These are phyloP conservation scores for Megaustenia siamemsis DNA, from an alignment of 2,888 invertebrate species.

Conservation along the genomic window DNA sequence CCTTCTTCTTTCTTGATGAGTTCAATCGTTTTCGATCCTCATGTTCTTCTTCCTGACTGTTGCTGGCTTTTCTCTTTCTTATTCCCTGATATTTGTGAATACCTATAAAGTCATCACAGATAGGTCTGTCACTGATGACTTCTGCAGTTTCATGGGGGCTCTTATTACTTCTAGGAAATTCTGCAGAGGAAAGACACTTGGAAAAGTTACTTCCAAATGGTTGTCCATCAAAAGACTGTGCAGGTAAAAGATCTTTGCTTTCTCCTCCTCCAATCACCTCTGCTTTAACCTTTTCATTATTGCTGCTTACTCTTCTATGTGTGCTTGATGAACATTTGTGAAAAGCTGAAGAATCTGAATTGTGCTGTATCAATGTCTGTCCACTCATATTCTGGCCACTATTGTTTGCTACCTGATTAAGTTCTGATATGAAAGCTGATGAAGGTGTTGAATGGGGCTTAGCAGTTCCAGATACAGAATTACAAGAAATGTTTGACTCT, in stretches of 20 bases:
- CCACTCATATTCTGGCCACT: conserved; percentile 5
- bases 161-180: neutral
- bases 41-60: conserved; percentile 16
- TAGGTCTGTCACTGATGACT: neutral
- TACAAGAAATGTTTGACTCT: neutral
- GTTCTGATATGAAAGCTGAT: conserved; percentile 35
- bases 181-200: neutral
- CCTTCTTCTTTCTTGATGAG: conserved; percentile 20
- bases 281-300: neutral
- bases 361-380: conserved; percentile 36
- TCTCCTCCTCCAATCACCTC: neutral
- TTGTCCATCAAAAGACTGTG: neutral
- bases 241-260: neutral
- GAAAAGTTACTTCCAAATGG: neutral
- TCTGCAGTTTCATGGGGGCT: neutral
- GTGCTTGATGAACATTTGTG: conserved; percentile 41
- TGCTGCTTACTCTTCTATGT: neutral
- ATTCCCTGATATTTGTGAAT: neutral
- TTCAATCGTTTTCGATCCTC: conserved; percentile 35
- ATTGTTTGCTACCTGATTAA: conserved; percentile 37
- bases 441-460: conserved; percentile 24
- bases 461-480: neutral
- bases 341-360: conserved; percentile 39
- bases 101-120: neutral
- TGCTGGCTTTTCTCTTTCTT: conserved; percentile 45